Base-by-base conservation (phyloP, 2,113 vertebrate genomes). In the Chaetops frenatus region DNA sequence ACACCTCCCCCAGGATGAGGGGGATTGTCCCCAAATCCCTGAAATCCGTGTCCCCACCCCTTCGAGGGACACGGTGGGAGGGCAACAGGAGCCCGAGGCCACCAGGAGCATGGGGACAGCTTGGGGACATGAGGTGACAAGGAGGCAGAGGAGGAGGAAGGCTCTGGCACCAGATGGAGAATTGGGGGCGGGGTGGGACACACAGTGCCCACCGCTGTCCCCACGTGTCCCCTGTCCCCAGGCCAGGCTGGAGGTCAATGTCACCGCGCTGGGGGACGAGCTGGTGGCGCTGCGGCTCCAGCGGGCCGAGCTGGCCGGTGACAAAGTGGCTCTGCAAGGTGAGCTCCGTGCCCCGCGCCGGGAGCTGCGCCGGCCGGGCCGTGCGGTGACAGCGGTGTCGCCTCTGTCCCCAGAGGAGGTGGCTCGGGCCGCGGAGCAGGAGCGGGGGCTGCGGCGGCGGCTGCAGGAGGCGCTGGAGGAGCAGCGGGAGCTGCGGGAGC, bases 171-270 rank as follows among this genome's bases (percentile, higher is more conserved):
- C 9, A 1, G 9, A 14, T 1, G 25, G 15, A 22, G 44, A 12
- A 17, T 2, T 0, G 1, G 7, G n/a, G 6, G 7, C 17, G 21
- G 5, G 12, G 12, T 1, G 16, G 22, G 51, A 47, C 31, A 38
- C 42, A n/a, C 40, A 2, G 21, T 47, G 62, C 40, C 67, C 85
- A 10, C 3, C 13, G 8, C 22, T 15, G 42, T 48, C 70, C 74
- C 82, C 64, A 31, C 1, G 3, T 45, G 78, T 89, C 60, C 38
- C 83, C 51, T 73, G 7, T 86, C 57, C 36, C 74, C 94, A 95
- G 96, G 71, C 57, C 78, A 4, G 19, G 7, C 85, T 96, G 90
- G 81, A 79, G 20, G 81, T 40, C 94, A 90, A 95, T 6, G 15
- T 18, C 38, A 93, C 95, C 1, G 61, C 20, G 1, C 90, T 94